Conservation (phyloP, 2,888 invertebrate genomes). For the Ormyrus thymus region DNA sequence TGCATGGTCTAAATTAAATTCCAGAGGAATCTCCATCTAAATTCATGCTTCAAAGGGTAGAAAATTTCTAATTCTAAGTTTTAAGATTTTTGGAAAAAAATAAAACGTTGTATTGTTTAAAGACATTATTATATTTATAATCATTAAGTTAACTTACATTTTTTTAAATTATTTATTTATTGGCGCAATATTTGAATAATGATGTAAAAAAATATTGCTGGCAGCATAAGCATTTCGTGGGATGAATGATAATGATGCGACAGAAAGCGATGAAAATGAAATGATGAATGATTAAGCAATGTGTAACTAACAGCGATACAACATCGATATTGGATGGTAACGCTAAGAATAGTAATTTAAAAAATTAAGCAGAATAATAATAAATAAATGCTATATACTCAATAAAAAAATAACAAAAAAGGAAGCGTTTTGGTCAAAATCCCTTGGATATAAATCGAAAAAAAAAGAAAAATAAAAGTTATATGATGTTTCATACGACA, state of each 20-base stretch:
- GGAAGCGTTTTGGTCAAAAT: slow-evolving; percentile 25
- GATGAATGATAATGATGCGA: slow-evolving; percentile 36
- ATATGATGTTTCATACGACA: slow-evolving; percentile 41
- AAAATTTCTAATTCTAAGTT: too few relatives aligned
- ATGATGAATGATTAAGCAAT: slow-evolving; percentile 41
- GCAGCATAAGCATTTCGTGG: slow-evolving; percentile 45
- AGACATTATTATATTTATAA: too few relatives aligned
- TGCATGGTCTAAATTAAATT: too few relatives aligned
- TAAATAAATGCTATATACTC: slow-evolving; percentile 13
- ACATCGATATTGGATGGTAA: slow-evolving; percentile 48
- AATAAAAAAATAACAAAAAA: slow-evolving; percentile 31
- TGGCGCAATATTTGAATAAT: too few relatives aligned
- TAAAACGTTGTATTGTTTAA: too few relatives aligned
- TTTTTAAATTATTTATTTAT: too few relatives aligned
- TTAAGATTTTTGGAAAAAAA: too few relatives aligned
- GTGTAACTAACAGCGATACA: slow-evolving; percentile 51
- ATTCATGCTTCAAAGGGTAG: too few relatives aligned
- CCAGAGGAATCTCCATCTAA: too few relatives aligned
- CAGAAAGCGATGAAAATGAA: slow-evolving; percentile 50
- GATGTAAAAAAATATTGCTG: not conserved
- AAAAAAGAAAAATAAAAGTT: slow-evolving; percentile 3
- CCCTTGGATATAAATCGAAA: slow-evolving; percentile 8
- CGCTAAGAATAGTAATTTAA: slow-evolving; percentile 32
- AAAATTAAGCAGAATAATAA: slow-evolving; percentile 40
- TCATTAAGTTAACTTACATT: too few relatives aligned